These are phyloP conservation scores for Condylostylus longicornis DNA, from an alignment of 1,140 invertebrate species.

Conservation along the genomic window DNA sequence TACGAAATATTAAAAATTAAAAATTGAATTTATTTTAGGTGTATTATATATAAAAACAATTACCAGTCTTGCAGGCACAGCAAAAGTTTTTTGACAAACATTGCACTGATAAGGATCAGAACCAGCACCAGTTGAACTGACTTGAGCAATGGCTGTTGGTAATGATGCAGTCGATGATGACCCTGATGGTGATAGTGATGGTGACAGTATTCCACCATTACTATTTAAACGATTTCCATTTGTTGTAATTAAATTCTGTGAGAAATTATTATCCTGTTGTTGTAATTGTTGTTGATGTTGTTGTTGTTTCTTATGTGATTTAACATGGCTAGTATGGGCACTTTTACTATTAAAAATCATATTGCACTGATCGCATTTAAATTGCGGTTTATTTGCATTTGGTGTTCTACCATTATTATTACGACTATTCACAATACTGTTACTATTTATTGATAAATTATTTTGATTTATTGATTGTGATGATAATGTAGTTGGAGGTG, in stretches of 20 bases:
- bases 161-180: constrained; percentile 19
- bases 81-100: constrained; percentile 82
- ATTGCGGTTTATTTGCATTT: constrained; percentile 23
- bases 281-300: constrained; percentile 2
- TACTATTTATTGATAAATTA: neutral
- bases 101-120: constrained; percentile 72
- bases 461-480: neutral
- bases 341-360: constrained; percentile 43
- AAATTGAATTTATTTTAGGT: neutral
- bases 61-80: constrained; percentile 76
- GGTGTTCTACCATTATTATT: constrained; percentile 11
- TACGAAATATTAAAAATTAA: neutral
- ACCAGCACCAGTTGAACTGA: constrained; percentile 27
- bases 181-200: too few species aligned
- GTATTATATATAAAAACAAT: constrained; percentile 12
- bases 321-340: constrained; percentile 41
- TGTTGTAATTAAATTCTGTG: neutral
- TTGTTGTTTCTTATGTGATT: constrained; percentile 34
- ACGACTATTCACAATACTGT: neutral
- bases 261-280: too few species aligned
- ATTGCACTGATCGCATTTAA: constrained; percentile 40
- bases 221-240: neutral
- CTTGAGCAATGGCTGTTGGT: constrained; percentile 26
- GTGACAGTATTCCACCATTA: neutral
- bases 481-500: neutral